Evolutionary conservation across 53 echinoderm and acorn worm genomes (phyloP).

Genomic region (Paracentrotus lividus): DNA sequence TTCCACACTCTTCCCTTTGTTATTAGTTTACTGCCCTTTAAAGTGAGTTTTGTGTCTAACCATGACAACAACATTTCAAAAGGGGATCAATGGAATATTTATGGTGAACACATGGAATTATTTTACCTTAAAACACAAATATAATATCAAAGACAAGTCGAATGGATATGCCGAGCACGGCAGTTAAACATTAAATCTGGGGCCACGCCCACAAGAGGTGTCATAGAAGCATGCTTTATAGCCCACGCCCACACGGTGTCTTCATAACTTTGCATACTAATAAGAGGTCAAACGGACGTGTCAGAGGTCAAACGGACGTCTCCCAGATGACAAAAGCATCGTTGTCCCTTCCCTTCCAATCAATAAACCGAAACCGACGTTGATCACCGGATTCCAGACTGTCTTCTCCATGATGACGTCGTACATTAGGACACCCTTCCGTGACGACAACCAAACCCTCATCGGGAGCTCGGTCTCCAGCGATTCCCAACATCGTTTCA

Average conservation of each 20-base stretch:
- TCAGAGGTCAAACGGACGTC: constrained; percentile 15
- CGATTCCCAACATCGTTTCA: constrained; percentile 33
- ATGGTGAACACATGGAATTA: too few relatives aligned
- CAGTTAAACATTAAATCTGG: too few relatives aligned
- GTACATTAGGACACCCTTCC: constrained; percentile 43
- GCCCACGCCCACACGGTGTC: neutral
- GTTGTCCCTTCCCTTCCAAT: constrained; percentile 36
- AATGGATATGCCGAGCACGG: too few relatives aligned
- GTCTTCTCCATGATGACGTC: neutral
- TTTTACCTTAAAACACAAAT: too few relatives aligned
- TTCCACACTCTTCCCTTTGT: too few relatives aligned
- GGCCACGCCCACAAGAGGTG: neutral
- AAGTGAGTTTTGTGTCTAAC: too few relatives aligned
- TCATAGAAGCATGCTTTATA: neutral
- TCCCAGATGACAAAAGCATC: constrained; percentile 57
- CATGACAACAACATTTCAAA: too few relatives aligned
- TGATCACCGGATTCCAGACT: neutral
- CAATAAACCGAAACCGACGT: constrained; percentile 44
- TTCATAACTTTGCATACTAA: neutral
- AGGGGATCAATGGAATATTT: too few relatives aligned
- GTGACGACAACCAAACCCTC: constrained; percentile 36
- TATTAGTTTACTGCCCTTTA: too few relatives aligned
- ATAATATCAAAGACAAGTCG: too few relatives aligned
- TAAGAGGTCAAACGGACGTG: neutral
- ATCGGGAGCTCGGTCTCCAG: neutral